Evolutionary conservation across 2,888 invertebrate species (phyloP).

Genomic region (Chaetoderma sp.): DNA sequence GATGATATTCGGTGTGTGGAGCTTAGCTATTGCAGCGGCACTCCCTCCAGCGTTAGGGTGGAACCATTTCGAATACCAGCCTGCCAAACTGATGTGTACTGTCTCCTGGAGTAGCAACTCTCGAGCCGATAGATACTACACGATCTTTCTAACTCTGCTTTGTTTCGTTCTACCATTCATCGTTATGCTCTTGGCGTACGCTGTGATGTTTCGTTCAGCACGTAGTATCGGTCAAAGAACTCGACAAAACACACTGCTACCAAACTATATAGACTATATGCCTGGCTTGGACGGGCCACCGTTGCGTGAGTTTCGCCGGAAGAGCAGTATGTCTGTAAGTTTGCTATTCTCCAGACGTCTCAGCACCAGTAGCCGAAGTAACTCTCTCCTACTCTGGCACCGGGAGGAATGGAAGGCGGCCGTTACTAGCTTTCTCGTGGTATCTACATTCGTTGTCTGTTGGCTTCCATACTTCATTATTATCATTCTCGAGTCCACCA

Average conservation of each 20-base stretch:
- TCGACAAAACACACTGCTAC: constrained; percentile 71
- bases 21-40: constrained; percentile 68
- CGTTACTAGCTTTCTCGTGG: constrained; percentile 84
- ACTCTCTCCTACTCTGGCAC: constrained; percentile 77
- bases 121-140: constrained; percentile 62
- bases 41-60: constrained; percentile 66
- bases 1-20: constrained; percentile 70
- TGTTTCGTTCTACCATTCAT: constrained; percentile 72
- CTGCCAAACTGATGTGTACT: constrained; percentile 57
- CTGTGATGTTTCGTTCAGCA: constrained; percentile 77
- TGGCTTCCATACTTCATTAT: constrained; percentile 73
- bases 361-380: constrained; percentile 82
- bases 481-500: constrained; percentile 55
- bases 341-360: constrained; percentile 74
- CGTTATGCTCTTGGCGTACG: constrained; percentile 80
- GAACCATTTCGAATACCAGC: constrained; percentile 54
- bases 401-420: constrained; percentile 91
- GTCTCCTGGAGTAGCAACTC: constrained; percentile 52
- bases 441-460: constrained; percentile 77
- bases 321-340: constrained; percentile 53
- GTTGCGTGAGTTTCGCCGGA: constrained; percentile 39
- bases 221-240: constrained; percentile 79
- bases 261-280: not conserved
- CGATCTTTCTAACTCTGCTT: constrained; percentile 67
- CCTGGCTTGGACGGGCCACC: constrained; percentile 35